Base-by-base conservation (phyloP, 2,797 vertebrate genomes). In the Microhierax caerulescens region DNA sequence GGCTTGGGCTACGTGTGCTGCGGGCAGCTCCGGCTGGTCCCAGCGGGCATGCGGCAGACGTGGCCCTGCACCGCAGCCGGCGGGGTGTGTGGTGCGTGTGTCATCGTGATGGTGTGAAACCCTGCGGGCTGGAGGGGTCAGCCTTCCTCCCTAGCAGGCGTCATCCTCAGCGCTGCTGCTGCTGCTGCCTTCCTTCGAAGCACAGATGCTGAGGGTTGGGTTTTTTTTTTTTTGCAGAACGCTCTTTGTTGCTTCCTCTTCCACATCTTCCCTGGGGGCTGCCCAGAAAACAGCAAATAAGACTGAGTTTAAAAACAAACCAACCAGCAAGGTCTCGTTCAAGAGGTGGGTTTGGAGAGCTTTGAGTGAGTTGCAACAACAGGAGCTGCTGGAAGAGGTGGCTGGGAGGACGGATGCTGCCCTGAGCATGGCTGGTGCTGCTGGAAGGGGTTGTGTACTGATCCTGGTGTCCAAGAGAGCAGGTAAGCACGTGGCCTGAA, bases 91-190 rank as follows among this genome's bases (percentile, higher is more conserved):
- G n/a, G n/a, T n/a, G n/a, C n/a, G n/a, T n/a, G n/a, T n/a, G n/a
- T n/a, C n/a, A n/a, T n/a, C n/a, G n/a, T n/a, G n/a, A 79, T 23
- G 10, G n/a, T 11, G 14, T 18, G 9, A 67, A 75, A 56, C 17
- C 23, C 57, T 20, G 3, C 1, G 0, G 48, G 27, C 28, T 74
- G 48, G 10, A 6, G 21, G 22, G 28, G 4, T 47, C 27, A 63
- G 48, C 16, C 32, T 81, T 75, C 27, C 41, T 68, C 34, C 36
- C 27, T 1, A 1, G 15, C 0, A 20, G n/a, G 48, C 4, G 10
- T 63, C 61, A 45, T 57, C 34, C 56, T 89, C 69, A 64, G 11
- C 30, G 85, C 48, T 82, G 82, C 82, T 85, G 18, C 65, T 79
- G 61, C 59, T 73, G 2, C 27, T 43, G 18, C 47, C 39, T 91